Conservation (phyloP, 2,113 vertebrate species). For the Forbesichthys papilliferus region DNA sequence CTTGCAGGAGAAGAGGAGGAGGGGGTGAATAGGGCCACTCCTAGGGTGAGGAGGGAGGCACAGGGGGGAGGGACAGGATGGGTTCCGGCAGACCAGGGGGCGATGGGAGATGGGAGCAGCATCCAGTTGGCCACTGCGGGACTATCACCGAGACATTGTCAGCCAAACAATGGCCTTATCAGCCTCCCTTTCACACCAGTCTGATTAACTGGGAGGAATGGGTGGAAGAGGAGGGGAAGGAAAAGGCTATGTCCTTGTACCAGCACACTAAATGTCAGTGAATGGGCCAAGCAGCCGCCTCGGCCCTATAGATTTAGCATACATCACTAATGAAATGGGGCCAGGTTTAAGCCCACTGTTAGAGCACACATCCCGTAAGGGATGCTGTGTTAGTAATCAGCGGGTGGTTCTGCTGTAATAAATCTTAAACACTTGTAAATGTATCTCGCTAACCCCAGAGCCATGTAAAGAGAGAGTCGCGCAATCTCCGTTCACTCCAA, state of each 20-base stretch:
- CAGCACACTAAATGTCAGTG: constrained; percentile 86
- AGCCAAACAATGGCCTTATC: constrained; percentile 92
- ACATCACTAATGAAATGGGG: constrained; percentile 41
- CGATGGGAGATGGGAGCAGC: constrained; percentile 56
- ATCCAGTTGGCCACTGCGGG: constrained; percentile 80
- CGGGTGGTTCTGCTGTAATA: constrained; percentile 36
- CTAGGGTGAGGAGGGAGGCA: constrained; percentile 36
- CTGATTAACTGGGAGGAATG: constrained; percentile 91
- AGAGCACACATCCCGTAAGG: constrained; percentile 14
- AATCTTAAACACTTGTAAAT: constrained; percentile 50
- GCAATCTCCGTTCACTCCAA: too few relatives aligned
- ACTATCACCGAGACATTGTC: constrained; percentile 90
- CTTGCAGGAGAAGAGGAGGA: constrained; percentile 9
- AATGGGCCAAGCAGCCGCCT: constrained; percentile 75
- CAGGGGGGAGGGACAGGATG: constrained; percentile 30
- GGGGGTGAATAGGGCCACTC: constrained; percentile 38
- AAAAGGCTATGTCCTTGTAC: constrained; percentile 88
- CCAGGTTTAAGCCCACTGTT: constrained; percentile 40
- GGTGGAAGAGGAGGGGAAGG: constrained; percentile 76
- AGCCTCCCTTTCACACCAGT: constrained; percentile 91
- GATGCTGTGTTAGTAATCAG: constrained; percentile 6
- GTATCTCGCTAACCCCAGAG: constrained; percentile 32
- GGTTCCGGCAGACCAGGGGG: constrained; percentile 39
- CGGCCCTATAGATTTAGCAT: constrained; percentile 43
- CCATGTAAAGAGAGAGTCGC: too few relatives aligned